Evolutionary conservation across 2,888 invertebrate genomes (phyloP).

Genomic region (Trachelus iudaicus): DNA sequence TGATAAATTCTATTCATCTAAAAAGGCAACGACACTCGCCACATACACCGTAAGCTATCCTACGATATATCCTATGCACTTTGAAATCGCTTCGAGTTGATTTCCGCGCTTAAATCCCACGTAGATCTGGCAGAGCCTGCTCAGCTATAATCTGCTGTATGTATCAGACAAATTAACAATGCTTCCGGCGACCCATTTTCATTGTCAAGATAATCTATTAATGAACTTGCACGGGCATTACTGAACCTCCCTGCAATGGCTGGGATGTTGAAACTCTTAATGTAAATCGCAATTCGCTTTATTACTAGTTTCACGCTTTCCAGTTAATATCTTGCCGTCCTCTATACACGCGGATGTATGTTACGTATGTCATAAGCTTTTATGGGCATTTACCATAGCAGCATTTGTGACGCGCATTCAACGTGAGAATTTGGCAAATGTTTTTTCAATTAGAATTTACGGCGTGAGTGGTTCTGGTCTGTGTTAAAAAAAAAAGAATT

Average conservation of each 20-base stretch:
- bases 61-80: background rate
- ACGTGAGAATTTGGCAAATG: background rate
- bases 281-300: background rate
- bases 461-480: background rate
- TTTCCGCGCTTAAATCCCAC: background rate
- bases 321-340: background rate
- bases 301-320: background rate
- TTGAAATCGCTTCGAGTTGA: background rate
- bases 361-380: background rate
- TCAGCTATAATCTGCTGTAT: background rate
- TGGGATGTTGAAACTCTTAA: background rate
- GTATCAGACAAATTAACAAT: background rate
- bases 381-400: background rate
- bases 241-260: background rate
- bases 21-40: background rate
- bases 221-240: constrained; percentile 1
- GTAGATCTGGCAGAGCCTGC: background rate
- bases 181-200: background rate
- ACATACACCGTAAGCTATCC: background rate
- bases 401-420: background rate
- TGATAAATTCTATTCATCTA: background rate
- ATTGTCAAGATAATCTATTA: constrained; percentile 14
- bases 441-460: background rate
- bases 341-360: background rate
- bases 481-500: background rate